These are phyloP conservation scores for Mastigias papua DNA, from an alignment of 30 jellyfish, hydroid and myxozoan species.

Conservation along the genomic window DNA sequence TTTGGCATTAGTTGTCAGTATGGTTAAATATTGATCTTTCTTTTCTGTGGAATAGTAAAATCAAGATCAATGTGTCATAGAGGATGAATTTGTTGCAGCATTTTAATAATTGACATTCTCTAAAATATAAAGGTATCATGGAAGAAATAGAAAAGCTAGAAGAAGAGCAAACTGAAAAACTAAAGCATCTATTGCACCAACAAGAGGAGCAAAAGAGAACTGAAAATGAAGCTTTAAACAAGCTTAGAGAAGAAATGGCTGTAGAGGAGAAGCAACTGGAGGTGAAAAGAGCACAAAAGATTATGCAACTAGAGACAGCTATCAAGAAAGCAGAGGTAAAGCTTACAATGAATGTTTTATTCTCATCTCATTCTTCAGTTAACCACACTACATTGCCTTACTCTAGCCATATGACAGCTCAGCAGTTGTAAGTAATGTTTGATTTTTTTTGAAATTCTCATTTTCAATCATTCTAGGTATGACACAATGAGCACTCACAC, in stretches of 20 bases:
- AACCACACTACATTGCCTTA: neutral
- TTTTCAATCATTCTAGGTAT: too few species aligned
- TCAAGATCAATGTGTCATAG: too few species aligned
- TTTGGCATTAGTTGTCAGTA: too few species aligned
- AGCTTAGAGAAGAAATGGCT: conserved; percentile 18
- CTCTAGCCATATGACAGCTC: too few species aligned
- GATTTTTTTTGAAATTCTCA: too few species aligned
- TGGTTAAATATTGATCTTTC: too few species aligned
- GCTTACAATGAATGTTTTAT: neutral
- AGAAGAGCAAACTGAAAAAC: conserved; percentile 41
- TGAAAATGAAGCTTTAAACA: conserved; percentile 1
- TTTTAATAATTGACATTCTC: neutral
- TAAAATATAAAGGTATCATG: neutral
- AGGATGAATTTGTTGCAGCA: too few species aligned
- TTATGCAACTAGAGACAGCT: conserved; percentile 7
- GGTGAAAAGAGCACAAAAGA: neutral
- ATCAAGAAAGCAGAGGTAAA: conserved; percentile 3
- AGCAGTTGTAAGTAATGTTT: too few species aligned
- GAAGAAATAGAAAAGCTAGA: conserved; percentile 50
- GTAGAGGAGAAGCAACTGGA: neutral
- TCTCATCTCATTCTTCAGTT: neutral
- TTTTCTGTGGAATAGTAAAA: too few species aligned
- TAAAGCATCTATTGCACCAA: conserved; percentile 20
- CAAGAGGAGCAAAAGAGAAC: conserved; percentile 34
- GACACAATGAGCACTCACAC: too few species aligned